Evolutionary conservation across 2,888 invertebrate species (phyloP).

Genomic region (Linyphia triangularis): DNA sequence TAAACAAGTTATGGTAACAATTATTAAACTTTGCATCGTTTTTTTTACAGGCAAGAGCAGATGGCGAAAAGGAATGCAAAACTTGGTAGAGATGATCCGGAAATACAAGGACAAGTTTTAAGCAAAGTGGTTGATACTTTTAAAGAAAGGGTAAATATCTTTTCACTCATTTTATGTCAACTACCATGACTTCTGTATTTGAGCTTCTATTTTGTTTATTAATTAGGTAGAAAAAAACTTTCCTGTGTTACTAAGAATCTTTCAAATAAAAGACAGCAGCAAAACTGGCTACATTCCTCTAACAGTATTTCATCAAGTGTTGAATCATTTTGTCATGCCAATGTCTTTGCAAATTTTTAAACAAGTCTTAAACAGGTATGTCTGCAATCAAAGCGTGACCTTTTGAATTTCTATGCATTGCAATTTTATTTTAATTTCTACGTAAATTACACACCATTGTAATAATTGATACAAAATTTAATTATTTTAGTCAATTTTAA

Average conservation of each 20-base stretch:
- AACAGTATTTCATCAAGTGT: constrained; percentile 60
- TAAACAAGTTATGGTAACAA: no score
- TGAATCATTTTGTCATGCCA: constrained; percentile 70
- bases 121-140: constrained; percentile 40
- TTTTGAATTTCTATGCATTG: no score
- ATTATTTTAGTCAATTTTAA: neutral
- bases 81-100: constrained; percentile 67
- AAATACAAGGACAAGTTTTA: constrained; percentile 57
- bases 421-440: no score
- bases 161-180: neutral
- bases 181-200: neutral
- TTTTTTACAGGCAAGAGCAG: constrained; percentile 40
- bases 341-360: constrained; percentile 62
- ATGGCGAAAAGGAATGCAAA: constrained; percentile 45
- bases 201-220: neutral
- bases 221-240: constrained; percentile 52
- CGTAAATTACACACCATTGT: no score
- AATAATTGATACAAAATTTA: neutral
- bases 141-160: constrained; percentile 40
- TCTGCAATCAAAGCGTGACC: no score
- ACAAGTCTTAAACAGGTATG: constrained; percentile 53
- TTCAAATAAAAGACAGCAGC: constrained; percentile 55
- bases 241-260: constrained; percentile 42
- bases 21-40: neutral
- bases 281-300: constrained; percentile 25